A percentile compares a stretch with the other conserved stretches of the same genome.
These are phyloP conservation scores for Epizoanthus fatuus DNA, from an alignment of 92 coral and sea anemone genomes.

Conservation along the genomic window DNA sequence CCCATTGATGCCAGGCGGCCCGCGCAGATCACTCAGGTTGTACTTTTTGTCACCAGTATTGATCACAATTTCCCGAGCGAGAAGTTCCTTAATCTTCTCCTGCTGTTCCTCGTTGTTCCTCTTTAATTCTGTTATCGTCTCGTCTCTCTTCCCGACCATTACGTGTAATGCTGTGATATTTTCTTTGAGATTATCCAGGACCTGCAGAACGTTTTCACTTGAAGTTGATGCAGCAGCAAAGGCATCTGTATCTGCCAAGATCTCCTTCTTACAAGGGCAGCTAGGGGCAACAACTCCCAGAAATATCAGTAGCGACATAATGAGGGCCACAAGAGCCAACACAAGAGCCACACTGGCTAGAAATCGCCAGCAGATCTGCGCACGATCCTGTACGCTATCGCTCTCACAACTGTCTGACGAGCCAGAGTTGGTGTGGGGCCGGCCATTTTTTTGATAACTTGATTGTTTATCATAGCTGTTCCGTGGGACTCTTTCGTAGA, in stretches of 20 bases:
- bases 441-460: slow-evolving; percentile 29
- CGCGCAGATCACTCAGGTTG: slow-evolving; percentile 9
- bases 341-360: slow-evolving; percentile 6
- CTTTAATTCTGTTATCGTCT: neutral
- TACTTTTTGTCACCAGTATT: neutral
- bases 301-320: slow-evolving; percentile 13
- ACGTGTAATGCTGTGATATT: neutral
- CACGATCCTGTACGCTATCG: neutral
- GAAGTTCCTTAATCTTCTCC: neutral
- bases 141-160: neutral
- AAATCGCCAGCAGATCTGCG: slow-evolving; percentile 24
- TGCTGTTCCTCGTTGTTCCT: neutral
- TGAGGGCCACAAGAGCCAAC: slow-evolving; percentile 8
- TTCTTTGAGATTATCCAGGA: neutral
- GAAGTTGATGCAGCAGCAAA: neutral
- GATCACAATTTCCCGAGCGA: neutral
- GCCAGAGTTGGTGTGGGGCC: slow-evolving; percentile 35
- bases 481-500: slow-evolving; percentile 67
- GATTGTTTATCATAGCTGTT: slow-evolving; percentile 55
- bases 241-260: neutral
- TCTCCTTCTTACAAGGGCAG: slow-evolving; percentile 20
- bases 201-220: neutral
- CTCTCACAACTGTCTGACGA: slow-evolving; percentile 46
- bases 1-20: neutral
- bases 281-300: slow-evolving; percentile 39